Base-by-base conservation (phyloP, 2,797 vertebrate species). In the Phrynocephalus vlangalii region DNA sequence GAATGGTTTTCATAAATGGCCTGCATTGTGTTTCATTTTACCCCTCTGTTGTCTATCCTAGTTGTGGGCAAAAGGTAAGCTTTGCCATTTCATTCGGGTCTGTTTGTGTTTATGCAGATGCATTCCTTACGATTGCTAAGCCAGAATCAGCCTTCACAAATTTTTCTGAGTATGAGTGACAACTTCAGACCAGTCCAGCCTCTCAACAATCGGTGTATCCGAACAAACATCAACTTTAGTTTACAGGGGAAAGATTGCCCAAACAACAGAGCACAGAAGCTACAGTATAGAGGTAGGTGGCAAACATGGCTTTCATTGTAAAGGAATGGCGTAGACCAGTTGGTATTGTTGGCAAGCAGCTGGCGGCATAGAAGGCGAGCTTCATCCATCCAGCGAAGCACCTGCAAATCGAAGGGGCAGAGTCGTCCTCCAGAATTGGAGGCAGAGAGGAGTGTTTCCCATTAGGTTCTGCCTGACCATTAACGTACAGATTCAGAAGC, bases 191-290 rank as follows among this genome's bases (percentile, higher is more conserved):
- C 99, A 0, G 98, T 98, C n/a, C 99, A 99, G 96, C 98, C 98
- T 8, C 98, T 99, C 87, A 99, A 99, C 96, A 99, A 99, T 95
- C 98, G 99, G 95, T 99, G 99, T 94, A 99, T 99, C 94, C 98
- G 99, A 94, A 99, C 99, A 94, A 99, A 99, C 92, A 99, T 99
- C 96, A 99, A 99, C 97, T 99, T 99, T 97, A 99, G 97, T 97
- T 96, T 99, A 97, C 98, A 99, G 94, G 98, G 98, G 92, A 99
- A 99, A 96, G 98, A 99, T 95, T 99, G 99, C 93, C 99, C 99
- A 91, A 99, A 99, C 97, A 99, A 99, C 96, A 97, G 98, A 97
- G 98, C 97, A 92, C 99, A 99, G 96, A 99, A 99, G 95, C 98
- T 99, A 89, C 99, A 99, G 92, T 99, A 99, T 95, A 98, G 98